phyloP scores from a whole-genome alignment of 2,797 vertebrate genomes.

The Danionella dracula region DNA sequence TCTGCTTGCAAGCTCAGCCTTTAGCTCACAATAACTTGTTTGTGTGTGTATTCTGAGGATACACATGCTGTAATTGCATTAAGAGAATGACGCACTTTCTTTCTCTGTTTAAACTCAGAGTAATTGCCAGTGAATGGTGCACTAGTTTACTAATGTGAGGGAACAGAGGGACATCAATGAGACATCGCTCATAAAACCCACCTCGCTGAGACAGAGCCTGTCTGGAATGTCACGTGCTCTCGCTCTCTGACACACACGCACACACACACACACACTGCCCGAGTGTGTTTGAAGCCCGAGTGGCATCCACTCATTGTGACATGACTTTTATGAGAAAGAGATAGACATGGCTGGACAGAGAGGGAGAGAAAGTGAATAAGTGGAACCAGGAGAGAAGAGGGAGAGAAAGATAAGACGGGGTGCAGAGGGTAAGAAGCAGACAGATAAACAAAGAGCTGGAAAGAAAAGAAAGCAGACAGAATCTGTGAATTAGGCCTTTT shows the following conservation, averaged over 20 bases:
- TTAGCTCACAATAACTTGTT: conserved; percentile 51
- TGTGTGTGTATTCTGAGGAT: conserved; percentile 56
- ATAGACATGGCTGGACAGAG: conserved; percentile 44
- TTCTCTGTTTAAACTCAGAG: conserved; percentile 77
- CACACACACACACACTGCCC: conserved; percentile 20
- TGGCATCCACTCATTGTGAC: conserved; percentile 19
- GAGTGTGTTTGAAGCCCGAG: conserved; percentile 14
- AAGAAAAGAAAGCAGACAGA: conserved; percentile 23
- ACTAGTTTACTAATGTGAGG: conserved; percentile 53
- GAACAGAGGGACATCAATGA: conserved; percentile 66
- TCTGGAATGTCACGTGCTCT: conserved; percentile 55
- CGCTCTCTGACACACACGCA: background rate
- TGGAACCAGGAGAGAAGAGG: background rate
- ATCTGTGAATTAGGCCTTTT: conserved; percentile 38
- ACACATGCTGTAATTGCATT: conserved; percentile 73
- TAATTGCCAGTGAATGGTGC: conserved; percentile 78
- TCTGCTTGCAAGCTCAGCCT: conserved; percentile 26
- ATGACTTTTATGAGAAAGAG: conserved; percentile 30
- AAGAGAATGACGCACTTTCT: conserved; percentile 78
- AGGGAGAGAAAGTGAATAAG: conserved; percentile 34
- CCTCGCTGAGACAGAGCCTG: conserved; percentile 55
- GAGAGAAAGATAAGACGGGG: conserved; percentile 44
- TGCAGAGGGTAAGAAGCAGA: conserved; percentile 46
- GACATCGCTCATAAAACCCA: conserved; percentile 65
- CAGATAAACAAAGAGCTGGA: conserved; percentile 36